Evolutionary conservation across 2,113 vertebrate species (phyloP), one percentile per base, ranked within the genome.

Genomic region (Indri indri): DNA sequence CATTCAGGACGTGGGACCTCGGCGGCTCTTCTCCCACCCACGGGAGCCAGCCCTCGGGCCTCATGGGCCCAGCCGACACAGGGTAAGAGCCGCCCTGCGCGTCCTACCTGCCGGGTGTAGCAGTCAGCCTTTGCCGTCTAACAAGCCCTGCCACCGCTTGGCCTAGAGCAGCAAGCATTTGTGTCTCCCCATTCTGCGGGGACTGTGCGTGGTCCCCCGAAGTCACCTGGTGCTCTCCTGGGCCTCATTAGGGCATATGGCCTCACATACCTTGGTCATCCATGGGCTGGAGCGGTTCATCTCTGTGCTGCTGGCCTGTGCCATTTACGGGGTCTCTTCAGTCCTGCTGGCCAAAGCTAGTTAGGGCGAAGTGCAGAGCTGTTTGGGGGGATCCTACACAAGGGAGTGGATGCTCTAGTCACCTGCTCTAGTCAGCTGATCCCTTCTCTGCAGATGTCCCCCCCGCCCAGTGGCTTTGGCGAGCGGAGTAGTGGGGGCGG

Each of bases 1-100:
- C 22, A 30, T 63, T 71, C 95, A 99, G 99, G 99, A 99, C 57
- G 63, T 99, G 34, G 97, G 99, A 74, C 97, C 98, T 57, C 98
- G 99, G 84, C 98, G 99, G 63, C 97, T 99, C 90, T 99, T 98
- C 79, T 98, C 99, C 82, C 99, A 99, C 94, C 97, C 98, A 45
- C 98, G 99, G 95, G 99, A 99, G 96, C 97, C 98, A 25, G 93
- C 96, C 30, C 92, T 99, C 42, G 97, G 98, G 68, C 98, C 97
- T 76, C 99, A 99, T 1, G 98, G 99, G 73, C 98, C 98, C 54
- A 96, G 96, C 90, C 95, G 98, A 73, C 99, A 99, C 98, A 99
- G 99, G 99, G 92, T 97, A 91, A 98, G 90, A 5, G 57, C 18
- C 12, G 1, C 30, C n/a, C 5, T 42, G 27, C 9, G 8, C 37